Evolutionary conservation across 1,140 invertebrate species (phyloP), one percentile per base, ranked within the genome.

Genomic region (Drosophila bipectinata): DNA sequence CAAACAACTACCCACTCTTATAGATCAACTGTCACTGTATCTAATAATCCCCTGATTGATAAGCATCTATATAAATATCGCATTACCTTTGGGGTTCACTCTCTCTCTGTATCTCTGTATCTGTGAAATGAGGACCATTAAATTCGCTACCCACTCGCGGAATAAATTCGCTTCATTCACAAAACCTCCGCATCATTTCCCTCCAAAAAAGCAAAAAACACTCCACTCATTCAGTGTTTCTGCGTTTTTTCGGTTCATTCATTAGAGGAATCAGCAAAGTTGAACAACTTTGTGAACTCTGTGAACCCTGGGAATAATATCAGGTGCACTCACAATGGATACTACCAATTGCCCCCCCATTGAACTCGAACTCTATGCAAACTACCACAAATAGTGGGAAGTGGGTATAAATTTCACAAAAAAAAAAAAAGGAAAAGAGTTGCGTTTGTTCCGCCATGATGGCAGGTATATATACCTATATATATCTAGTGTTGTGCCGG

Each of bases 281-380:
- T 72, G 61, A 62, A 62, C 57, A 18, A 45, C 59, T 69, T 26
- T 39, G 26, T 39, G 63, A 82, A 78, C 59, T 54, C 66, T 51
- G 44, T 44, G 48, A 47, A 28, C 56, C 41, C 59, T 44, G 10
- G 34, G 37, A 21, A 24, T 37, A 53, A 32, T 34, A 64, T 74
- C 51, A 56, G 71, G 69, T 74, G 72, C 59, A 53, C 21, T 62
- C 32, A 45, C 59, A 54, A 44, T 62, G 60, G 26, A 24, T 32
- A 18, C 15, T 15, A 10, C 21, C 58, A 73, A 56, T 56, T 63
- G 68, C 54, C 72, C 53, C 53, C 60, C 52, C 67, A 73, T 72
- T 73, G 71, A 74, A 74, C 72, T 58, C 30, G 71, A 74, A 74
- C 72, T 54, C 30, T 52, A 55, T 60, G 48, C 63, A 59, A 26